phyloP scores from a whole-genome alignment of 92 coral and sea anemone species.

The Porites lobata region DNA sequence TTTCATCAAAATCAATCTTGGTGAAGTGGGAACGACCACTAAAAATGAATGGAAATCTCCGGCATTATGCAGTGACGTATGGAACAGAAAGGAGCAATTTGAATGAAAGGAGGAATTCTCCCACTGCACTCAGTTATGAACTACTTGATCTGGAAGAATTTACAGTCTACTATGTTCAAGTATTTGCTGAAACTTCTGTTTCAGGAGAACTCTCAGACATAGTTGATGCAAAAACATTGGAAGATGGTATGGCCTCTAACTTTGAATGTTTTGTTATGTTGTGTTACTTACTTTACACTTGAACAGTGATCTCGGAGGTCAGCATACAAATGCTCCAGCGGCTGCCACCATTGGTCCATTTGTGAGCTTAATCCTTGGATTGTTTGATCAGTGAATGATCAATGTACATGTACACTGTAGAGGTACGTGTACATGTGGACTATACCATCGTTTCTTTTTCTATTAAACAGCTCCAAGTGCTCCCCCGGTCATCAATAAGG shows the following conservation, averaged over 20 bases:
- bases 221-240: conserved; percentile 51
- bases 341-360: too few species aligned
- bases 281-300: too few species aligned
- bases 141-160: conserved; percentile 49
- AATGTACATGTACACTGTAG: too few species aligned
- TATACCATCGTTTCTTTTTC: background rate
- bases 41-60: conserved; percentile 58
- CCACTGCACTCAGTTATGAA: background rate
- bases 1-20: conserved; percentile 41
- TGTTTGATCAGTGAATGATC: too few species aligned
- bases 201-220: conserved; percentile 61
- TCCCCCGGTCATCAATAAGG: conserved; percentile 42
- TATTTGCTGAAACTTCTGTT: conserved; percentile 70
- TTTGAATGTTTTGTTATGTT: too few species aligned
- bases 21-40: conserved; percentile 57
- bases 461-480: conserved; percentile 54
- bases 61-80: conserved; percentile 57
- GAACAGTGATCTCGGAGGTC: too few species aligned
- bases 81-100: conserved; percentile 47
- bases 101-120: background rate
- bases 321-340: too few species aligned
- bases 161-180: conserved; percentile 62
- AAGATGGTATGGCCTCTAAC: conserved; percentile 64
- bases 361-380: too few species aligned
- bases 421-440: too few species aligned